Evolutionary conservation across 2,888 invertebrate species (phyloP), one percentile per base, ranked within the genome.

Genomic region (Formica aserva): DNA sequence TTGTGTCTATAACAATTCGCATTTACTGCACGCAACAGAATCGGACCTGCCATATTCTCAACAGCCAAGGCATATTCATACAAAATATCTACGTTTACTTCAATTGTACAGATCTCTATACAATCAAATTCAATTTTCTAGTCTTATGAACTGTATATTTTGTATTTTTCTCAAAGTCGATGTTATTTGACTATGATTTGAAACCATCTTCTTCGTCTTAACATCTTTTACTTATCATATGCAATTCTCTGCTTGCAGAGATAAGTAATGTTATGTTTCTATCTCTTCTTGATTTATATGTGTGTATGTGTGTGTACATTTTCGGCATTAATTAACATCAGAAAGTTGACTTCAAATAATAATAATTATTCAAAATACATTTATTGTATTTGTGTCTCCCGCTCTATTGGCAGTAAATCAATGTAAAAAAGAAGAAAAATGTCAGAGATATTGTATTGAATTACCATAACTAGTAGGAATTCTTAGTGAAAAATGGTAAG

Each of bases 401-500:
- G 88, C 87, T 89, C 87, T 89, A 89, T 87, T 91, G 90, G 88
- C 90, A 90, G 91, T 92, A 92, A 92, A 92, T 87, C 77, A 92
- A 90, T 86, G 86, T 91, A 93, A 90, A 91, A 90, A 91, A 90
- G 86, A 85, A 91, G 87, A 69, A 57, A 3, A 38, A 32, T 18
- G 35, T 35, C 35, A 15, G 35, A 48, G 15, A 26, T 88, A 90
- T 80, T 84, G 78, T 86, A 84, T 65, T 29, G 32, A 52, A 13
- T 69, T 60, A 57, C 35, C 57, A 32, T 71, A 29, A 3, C n/a
- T 77, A 92, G 85, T 87, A 88, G 86, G 87, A 91, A 92, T 86
- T 83, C 74, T 91, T 89, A 93, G 76, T 92, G 93, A 90, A 93
- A 92, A 93, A 93, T 94, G 91, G 85, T 91, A 88, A 92, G 92